Percentiles rank a stretch among this genome's conserved stretches.
Conservation (phyloP, 2,113 vertebrate species). For the Heptranchias perlo region DNA sequence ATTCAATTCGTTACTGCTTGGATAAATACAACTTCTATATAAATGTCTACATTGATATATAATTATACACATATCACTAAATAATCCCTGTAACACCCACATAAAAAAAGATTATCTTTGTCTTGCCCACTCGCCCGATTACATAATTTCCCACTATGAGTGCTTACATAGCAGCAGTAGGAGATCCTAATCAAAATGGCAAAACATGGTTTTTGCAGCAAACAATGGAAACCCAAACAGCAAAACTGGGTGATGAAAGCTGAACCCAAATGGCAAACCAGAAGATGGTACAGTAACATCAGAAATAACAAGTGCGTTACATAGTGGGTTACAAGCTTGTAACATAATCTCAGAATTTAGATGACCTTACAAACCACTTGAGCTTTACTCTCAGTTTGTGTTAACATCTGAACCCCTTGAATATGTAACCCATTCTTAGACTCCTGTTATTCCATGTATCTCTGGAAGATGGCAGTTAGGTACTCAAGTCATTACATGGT, state of each 20-base stretch:
- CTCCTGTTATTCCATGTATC: background rate
- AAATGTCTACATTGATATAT: slow-evolving; percentile 12
- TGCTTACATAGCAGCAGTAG: background rate
- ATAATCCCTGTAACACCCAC: background rate
- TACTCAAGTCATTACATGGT: background rate
- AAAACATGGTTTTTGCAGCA: too few relatives aligned
- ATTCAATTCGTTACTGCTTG: background rate
- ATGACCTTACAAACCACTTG: background rate
- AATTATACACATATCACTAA: slow-evolving; percentile 8
- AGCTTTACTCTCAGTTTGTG: background rate
- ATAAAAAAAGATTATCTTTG: background rate
- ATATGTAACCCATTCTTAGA: background rate
- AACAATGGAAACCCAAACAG: background rate
- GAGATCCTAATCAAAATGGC: background rate
- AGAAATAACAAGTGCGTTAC: background rate
- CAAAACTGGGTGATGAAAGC: background rate
- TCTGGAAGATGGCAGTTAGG: background rate
- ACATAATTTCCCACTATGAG: background rate
- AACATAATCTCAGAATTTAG: background rate
- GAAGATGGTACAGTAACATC: background rate
- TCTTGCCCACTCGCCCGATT: background rate
- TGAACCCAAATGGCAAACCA: background rate
- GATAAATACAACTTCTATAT: slow-evolving; percentile 12
- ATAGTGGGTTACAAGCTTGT: background rate
- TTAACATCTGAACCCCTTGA: background rate